phyloP scores from a whole-genome alignment of 2,113 vertebrate genomes.

The Limanda limanda region DNA sequence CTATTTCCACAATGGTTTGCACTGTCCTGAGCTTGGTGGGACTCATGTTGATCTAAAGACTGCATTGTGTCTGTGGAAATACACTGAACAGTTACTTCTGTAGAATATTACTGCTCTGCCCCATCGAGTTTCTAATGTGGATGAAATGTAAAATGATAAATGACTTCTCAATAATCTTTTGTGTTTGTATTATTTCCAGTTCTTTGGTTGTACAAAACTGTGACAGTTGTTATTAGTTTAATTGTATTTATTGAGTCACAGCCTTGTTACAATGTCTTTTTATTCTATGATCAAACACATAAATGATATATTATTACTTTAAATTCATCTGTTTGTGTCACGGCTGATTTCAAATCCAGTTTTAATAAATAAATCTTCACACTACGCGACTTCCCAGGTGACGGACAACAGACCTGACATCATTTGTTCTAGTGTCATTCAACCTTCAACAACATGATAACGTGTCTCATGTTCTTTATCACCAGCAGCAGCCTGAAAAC shows the following conservation, averaged over 20 bases:
- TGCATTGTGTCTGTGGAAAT: slow-evolving; percentile 3
- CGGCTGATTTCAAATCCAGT: background rate
- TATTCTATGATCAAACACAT: background rate
- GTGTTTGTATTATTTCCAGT: background rate
- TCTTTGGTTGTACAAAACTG: background rate
- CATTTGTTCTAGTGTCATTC: slow-evolving; percentile 8
- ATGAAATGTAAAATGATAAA: background rate
- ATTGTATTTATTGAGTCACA: background rate
- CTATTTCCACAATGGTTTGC: slow-evolving; percentile 48
- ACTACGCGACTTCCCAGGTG: background rate
- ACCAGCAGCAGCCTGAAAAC: background rate
- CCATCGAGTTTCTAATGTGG: background rate
- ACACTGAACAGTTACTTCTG: background rate
- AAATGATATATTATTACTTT: too few species aligned
- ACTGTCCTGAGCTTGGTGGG: slow-evolving; percentile 26
- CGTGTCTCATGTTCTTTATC: background rate
- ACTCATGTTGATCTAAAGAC: slow-evolving; percentile 24
- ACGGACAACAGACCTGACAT: background rate
- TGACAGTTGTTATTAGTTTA: background rate
- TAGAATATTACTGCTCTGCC: background rate
- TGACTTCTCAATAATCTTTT: background rate
- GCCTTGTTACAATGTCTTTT: background rate
- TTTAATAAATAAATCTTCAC: background rate
- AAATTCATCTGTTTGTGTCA: background rate
- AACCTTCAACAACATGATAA: background rate